Evolutionary conservation across 2,888 invertebrate genomes (phyloP).

Genomic region (Hypercompe scribonia): DNA sequence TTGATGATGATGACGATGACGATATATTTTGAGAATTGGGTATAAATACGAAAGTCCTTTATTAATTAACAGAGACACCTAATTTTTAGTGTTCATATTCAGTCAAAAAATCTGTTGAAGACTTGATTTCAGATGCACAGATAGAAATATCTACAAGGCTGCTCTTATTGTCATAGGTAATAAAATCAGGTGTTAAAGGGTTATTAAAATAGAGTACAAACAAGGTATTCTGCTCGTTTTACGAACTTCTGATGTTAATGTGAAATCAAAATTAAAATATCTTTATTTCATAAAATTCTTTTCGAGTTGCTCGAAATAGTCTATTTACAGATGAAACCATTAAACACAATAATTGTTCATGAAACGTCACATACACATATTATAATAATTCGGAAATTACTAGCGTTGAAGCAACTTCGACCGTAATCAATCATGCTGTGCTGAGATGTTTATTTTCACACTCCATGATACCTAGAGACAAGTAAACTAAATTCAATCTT

Average conservation of each 20-base stretch:
- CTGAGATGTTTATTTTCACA: conserved; percentile 41
- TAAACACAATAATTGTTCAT: conserved; percentile 54
- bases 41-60: no score
- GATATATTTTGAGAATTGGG: no score
- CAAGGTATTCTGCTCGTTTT: not conserved
- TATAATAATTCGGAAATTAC: conserved; percentile 60
- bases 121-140: no score
- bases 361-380: conserved; percentile 3
- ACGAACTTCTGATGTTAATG: not conserved
- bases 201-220: not conserved
- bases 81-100: no score
- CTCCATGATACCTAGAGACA: conserved; percentile 27
- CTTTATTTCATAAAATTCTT: not conserved
- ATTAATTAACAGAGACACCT: no score
- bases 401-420: conserved; percentile 54
- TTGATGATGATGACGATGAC: no score
- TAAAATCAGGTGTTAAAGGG: not conserved
- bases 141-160: no score
- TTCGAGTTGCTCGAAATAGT: not conserved
- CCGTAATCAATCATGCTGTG: conserved; percentile 56
- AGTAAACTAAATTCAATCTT: conserved; percentile 30
- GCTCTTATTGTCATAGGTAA: not conserved
- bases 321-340: conserved; percentile 43
- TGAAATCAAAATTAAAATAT: not conserved
- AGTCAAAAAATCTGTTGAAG: no score